phyloP scores from a whole-genome alignment of 1,140 invertebrate genomes.

The Achatina immaculata region DNA sequence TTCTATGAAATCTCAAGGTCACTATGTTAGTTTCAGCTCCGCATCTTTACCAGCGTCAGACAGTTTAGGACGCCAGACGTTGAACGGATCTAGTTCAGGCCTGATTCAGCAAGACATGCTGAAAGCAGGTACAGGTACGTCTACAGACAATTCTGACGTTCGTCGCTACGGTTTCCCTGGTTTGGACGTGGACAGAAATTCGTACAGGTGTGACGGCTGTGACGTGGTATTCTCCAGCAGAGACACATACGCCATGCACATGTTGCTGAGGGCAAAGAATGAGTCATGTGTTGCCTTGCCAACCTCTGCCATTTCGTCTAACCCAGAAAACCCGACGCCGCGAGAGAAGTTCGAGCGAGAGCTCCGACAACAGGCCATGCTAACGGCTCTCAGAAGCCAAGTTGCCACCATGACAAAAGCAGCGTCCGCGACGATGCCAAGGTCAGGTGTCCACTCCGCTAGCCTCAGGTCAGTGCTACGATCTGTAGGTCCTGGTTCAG shows the following conservation, averaged over 20 bases:
- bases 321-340: constrained; percentile 17
- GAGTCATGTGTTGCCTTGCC: constrained; percentile 52
- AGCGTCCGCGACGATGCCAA: neutral
- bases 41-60: neutral
- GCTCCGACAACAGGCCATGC: constrained; percentile 27
- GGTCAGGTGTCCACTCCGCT: neutral
- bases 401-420: constrained; percentile 19
- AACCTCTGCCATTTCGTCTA: constrained; percentile 30
- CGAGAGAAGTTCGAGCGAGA: constrained; percentile 21
- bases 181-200: constrained; percentile 43
- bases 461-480: neutral
- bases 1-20: constrained; percentile 29
- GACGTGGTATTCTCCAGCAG: constrained; percentile 59
- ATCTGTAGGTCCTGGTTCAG: neutral
- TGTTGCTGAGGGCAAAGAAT: constrained; percentile 67
- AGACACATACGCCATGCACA: constrained; percentile 69
- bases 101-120: constrained; percentile 7
- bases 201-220: constrained; percentile 64
- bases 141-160: constrained; percentile 6
- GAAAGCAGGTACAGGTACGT: neutral
- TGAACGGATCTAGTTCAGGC: neutral
- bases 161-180: constrained; percentile 21
- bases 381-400: constrained; percentile 15
- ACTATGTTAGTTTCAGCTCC: constrained; percentile 25
- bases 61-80: neutral